These are phyloP conservation scores for Allobates femoralis DNA, from an alignment of 2,797 vertebrate species.

Conservation along the genomic window DNA sequence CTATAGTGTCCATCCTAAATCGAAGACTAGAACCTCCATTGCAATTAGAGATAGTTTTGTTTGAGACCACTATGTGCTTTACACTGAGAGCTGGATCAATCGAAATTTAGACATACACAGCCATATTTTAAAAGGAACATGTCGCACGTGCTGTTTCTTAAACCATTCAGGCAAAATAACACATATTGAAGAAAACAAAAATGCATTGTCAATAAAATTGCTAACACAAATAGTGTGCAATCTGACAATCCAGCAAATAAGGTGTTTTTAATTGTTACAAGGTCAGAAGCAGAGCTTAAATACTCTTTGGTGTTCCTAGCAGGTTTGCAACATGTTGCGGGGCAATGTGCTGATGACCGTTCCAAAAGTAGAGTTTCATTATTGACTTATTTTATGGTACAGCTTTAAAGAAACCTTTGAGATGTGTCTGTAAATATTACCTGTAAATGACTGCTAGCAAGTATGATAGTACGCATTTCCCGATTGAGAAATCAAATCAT, in stretches of 20 bases:
- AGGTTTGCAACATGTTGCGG: constrained; percentile 46
- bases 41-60: background rate
- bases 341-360: constrained; percentile 54
- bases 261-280: constrained; percentile 79
- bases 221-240: constrained; percentile 44
- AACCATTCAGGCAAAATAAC: constrained; percentile 39
- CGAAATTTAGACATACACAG: constrained; percentile 32
- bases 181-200: background rate
- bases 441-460: constrained; percentile 85
- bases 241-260: constrained; percentile 83
- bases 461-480: constrained; percentile 79
- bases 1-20: constrained; percentile 6
- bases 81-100: constrained; percentile 19
- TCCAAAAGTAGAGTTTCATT: constrained; percentile 63
- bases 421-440: constrained; percentile 85
- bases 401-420: constrained; percentile 78
- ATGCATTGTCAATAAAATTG: constrained; percentile 23
- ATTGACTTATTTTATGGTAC: constrained; percentile 74
- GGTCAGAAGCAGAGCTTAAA: constrained; percentile 71
- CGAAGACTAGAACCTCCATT: background rate
- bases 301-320: constrained; percentile 16
- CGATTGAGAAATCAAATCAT: constrained; percentile 71
- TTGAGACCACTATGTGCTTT: constrained; percentile 31
- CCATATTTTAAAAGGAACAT: constrained; percentile 48
- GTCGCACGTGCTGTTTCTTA: background rate